Percentiles rank a stretch among this genome's conserved stretches.
Conservation (phyloP, 2,888 invertebrate genomes). For the Epiblema foenella region DNA sequence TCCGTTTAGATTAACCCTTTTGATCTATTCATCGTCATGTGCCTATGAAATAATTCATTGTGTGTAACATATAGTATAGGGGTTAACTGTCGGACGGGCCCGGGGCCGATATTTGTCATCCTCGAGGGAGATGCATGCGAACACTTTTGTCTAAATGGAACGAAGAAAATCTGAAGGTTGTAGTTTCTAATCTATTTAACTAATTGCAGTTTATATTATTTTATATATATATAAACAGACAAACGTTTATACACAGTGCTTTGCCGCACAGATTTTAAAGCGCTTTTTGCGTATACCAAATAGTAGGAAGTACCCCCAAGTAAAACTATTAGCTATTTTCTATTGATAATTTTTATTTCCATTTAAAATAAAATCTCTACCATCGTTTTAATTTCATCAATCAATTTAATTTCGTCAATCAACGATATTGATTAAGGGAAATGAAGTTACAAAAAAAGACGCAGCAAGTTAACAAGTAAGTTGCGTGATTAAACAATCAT, state of each 20-base stretch:
- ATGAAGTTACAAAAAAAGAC: not conserved
- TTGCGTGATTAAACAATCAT: conserved; percentile 55
- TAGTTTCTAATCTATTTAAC: not conserved
- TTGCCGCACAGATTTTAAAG: no score
- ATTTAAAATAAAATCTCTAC: no score
- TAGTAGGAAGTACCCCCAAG: no score
- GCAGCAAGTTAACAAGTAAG: conserved; percentile 46
- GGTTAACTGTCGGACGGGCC: conserved; percentile 33
- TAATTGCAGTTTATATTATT: not conserved
- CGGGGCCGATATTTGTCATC: conserved; percentile 23
- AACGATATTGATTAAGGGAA: not conserved
- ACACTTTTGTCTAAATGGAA: conserved; percentile 32
- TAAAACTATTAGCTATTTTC: no score
- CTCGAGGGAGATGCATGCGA: conserved; percentile 30
- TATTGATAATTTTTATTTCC: no score
- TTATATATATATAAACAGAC: no score
- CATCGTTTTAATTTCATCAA: no score
- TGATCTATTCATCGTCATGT: conserved; percentile 28
- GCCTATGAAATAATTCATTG: conserved; percentile 40
- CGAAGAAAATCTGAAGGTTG: not conserved
- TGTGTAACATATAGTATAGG: conserved; percentile 40
- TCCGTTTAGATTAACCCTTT: not conserved
- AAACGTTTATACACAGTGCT: no score
- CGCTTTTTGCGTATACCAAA: no score
- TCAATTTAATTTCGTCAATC: no score